Evolutionary conservation across 2,113 vertebrate species (phyloP).

Genomic region (Phaethornis superciliosus): DNA sequence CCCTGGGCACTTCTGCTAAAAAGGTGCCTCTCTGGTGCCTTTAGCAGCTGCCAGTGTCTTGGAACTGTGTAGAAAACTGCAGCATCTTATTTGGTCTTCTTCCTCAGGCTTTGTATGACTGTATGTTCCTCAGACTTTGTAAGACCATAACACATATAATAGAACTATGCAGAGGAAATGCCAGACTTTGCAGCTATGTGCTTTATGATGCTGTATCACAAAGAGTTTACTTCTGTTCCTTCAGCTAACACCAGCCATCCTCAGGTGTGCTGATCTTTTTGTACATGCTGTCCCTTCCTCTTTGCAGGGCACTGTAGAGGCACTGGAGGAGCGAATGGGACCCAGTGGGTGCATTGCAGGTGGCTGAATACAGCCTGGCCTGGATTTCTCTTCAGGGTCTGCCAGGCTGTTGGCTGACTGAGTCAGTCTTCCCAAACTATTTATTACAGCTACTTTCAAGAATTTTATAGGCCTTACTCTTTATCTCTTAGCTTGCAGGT

Average conservation of each 20-base stretch:
- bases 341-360: rapidly evolving
- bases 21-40: background rate
- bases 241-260: background rate
- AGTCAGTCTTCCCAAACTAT: background rate
- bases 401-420: background rate
- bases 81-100: background rate
- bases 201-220: background rate
- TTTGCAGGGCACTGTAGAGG: rapidly evolving
- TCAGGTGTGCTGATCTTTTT: background rate
- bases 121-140: background rate
- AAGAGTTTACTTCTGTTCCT: background rate
- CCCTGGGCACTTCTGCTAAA: background rate
- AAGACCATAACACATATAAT: background rate
- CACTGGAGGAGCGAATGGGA: background rate
- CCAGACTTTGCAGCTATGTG: background rate
- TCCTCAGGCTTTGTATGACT: background rate
- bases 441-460: background rate
- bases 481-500: background rate
- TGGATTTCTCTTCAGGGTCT: background rate
- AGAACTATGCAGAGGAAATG: background rate
- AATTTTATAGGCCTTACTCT: constrained; percentile 9
- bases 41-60: background rate
- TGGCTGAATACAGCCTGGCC: background rate
- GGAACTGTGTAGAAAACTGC: background rate
- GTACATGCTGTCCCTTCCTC: background rate